phyloP scores from a whole-genome alignment of 2,113 vertebrate genomes.

The Apodemus speciosus region DNA sequence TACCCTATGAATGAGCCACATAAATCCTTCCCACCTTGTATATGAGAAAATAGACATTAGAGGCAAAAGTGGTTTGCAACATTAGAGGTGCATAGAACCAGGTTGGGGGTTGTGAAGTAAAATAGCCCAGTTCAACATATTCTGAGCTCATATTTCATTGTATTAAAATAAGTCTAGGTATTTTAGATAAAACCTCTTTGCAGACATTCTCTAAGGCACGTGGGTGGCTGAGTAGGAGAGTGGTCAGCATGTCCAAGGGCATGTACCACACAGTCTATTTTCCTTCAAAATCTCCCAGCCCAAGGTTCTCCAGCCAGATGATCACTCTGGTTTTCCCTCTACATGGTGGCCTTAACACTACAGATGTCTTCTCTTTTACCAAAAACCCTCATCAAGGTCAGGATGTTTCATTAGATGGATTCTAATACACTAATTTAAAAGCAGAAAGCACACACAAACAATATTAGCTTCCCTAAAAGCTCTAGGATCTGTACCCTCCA shows the following conservation, averaged over 20 bases:
- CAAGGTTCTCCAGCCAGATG: neutral
- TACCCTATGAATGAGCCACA: neutral
- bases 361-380: neutral
- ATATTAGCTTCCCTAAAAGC: neutral
- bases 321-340: neutral
- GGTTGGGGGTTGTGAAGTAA: neutral
- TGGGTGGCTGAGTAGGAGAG: neutral
- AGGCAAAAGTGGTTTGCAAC: neutral
- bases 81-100: neutral
- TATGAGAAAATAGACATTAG: neutral
- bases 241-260: too few relatives aligned
- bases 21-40: neutral
- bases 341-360: neutral
- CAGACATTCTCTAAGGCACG: rapidly evolving
- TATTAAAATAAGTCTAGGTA: neutral
- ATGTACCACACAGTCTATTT: neutral
- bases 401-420: neutral
- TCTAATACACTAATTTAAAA: neutral
- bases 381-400: neutral
- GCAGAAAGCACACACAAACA: neutral
- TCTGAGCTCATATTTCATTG: neutral
- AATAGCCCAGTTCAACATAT: neutral
- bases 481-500: too few relatives aligned
- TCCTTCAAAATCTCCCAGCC: too few relatives aligned
- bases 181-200: neutral